phyloP scores from a whole-genome alignment of 2,797 vertebrate genomes.

The Brachyalestes nurse region DNA sequence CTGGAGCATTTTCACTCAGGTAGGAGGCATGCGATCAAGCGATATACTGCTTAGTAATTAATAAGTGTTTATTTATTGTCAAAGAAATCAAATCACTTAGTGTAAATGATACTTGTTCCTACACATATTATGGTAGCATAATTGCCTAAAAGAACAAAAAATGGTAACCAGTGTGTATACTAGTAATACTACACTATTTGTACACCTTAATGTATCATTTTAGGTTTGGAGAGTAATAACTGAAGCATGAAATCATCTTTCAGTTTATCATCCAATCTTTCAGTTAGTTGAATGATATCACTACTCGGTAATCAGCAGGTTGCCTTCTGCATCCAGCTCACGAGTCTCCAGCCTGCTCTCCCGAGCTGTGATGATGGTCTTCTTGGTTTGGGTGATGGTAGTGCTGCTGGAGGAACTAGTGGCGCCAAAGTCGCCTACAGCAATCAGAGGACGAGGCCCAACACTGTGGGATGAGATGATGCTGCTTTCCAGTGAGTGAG shows the following conservation, averaged over 20 bases:
- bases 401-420: background rate
- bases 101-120: no score
- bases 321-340: constrained; percentile 2
- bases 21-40: background rate
- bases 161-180: background rate
- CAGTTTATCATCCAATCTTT: background rate
- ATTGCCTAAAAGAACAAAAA: background rate
- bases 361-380: constrained; percentile 19
- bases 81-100: background rate
- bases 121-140: background rate
- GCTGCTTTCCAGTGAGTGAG: constrained; percentile 37
- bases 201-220: background rate
- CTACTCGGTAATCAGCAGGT: constrained; percentile 31
- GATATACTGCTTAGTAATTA: background rate
- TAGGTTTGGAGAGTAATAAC: background rate
- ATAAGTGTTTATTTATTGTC: no score
- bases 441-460: constrained; percentile 3
- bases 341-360: background rate
- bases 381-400: constrained; percentile 36
- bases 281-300: background rate
- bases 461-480: background rate
- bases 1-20: background rate
- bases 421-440: constrained; percentile 10
- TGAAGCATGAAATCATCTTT: background rate
- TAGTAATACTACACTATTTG: background rate